phyloP scores from a whole-genome alignment of 2,113 vertebrate genomes.

The Polypterus bichir region DNA sequence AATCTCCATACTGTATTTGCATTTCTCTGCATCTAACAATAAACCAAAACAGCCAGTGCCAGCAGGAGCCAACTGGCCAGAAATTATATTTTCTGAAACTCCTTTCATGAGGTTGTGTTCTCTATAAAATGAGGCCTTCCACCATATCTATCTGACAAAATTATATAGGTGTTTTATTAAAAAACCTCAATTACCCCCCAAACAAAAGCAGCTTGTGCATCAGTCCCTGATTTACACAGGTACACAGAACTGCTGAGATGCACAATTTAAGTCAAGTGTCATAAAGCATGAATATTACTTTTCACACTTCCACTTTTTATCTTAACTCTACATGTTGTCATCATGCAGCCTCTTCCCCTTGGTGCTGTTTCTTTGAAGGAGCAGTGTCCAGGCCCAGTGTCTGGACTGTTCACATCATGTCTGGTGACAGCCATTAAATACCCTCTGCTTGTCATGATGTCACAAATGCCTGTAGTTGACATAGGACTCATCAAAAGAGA shows the following conservation, averaged over 20 bases:
- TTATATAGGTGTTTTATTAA: no score
- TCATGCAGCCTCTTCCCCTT: accelerated
- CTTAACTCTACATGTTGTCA: no score
- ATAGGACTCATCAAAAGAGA: conserved; percentile 91
- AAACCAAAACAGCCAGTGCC: conserved; percentile 91
- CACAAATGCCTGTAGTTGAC: conserved; percentile 93
- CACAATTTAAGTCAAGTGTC: no score
- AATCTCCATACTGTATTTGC: conserved; percentile 95
- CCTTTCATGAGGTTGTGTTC: conserved; percentile 94
- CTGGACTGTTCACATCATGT: conserved; percentile 88
- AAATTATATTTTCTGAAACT: conserved; percentile 92
- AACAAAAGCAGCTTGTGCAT: no score
- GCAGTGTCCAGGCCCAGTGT: conserved; percentile 88
- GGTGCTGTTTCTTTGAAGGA: conserved; percentile 85
- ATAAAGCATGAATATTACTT: not conserved
- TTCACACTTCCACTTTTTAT: no score
- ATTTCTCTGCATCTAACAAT: conserved; percentile 82
- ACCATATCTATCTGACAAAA: conserved; percentile 94
- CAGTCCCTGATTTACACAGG: no score
- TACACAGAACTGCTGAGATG: no score
- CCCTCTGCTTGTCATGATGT: conserved; percentile 85
- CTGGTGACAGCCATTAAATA: conserved; percentile 93
- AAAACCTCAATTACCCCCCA: no score
- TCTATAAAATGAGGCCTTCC: conserved; percentile 80
- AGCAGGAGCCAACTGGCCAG: conserved; percentile 79